A percentile compares a stretch with the other conserved stretches of the same genome.
These are phyloP conservation scores for Yponomeuta malinellus DNA, from an alignment of 2,888 invertebrate species.

Conservation along the genomic window DNA sequence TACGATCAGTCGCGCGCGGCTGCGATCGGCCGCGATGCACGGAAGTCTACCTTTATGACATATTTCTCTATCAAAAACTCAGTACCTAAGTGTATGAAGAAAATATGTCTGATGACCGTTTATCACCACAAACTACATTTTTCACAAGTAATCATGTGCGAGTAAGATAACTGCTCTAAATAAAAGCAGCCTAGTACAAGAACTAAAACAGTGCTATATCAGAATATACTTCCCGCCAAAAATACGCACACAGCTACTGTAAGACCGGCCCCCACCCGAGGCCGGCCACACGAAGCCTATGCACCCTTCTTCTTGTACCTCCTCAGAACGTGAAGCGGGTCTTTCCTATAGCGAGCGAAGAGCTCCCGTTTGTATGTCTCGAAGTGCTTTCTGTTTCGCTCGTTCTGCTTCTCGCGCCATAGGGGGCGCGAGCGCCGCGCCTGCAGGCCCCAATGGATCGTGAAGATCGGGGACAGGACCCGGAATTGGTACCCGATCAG, in stretches of 20 bases:
- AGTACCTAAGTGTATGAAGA: no score
- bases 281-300: conserved; percentile 69
- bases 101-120: no score
- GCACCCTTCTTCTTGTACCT: conserved; percentile 48
- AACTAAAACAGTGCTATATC: no score
- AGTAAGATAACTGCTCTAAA: no score
- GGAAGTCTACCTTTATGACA: no score
- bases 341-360: conserved; percentile 72
- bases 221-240: neutral
- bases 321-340: conserved; percentile 72
- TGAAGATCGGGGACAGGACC: conserved; percentile 91
- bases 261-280: conserved; percentile 53
- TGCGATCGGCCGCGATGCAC: no score
- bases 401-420: conserved; percentile 92
- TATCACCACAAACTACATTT: no score
- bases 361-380: conserved; percentile 90
- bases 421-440: conserved; percentile 84
- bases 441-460: conserved; percentile 93
- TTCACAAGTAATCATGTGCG: no score
- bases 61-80: no score
- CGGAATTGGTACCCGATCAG: conserved; percentile 91
- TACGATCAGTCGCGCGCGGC: no score
- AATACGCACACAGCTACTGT: conserved; percentile 20
- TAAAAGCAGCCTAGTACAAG: no score
- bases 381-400: conserved; percentile 86